Evolutionary conservation across 2,797 vertebrate genomes (phyloP).

Genomic region (Passerculus sandwichensis): DNA sequence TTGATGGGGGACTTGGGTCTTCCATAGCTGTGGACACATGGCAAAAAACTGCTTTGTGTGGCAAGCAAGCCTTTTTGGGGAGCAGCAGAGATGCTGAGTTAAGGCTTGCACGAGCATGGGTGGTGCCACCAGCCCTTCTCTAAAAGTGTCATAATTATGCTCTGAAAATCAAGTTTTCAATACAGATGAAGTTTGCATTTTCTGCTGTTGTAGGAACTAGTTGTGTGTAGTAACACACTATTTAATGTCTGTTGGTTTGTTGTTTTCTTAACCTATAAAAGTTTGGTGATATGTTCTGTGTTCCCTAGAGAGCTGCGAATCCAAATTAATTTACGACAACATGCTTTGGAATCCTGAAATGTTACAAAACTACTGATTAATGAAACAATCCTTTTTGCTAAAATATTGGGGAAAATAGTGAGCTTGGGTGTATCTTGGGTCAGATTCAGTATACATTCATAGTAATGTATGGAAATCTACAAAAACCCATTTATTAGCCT

Average conservation of each 20-base stretch:
- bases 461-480: background rate
- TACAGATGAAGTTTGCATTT: background rate
- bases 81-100: too few relatives aligned
- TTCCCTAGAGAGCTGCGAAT: background rate
- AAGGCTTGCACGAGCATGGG: fast-evolving
- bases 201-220: background rate
- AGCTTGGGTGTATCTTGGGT: background rate
- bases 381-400: background rate
- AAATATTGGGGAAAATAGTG: background rate
- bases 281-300: background rate
- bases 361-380: background rate
- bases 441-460: background rate
- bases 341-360: background rate
- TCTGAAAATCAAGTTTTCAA: background rate
- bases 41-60: background rate
- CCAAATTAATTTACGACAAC: background rate
- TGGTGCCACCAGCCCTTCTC: background rate
- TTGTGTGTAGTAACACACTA: background rate
- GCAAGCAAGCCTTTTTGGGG: background rate
- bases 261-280: background rate
- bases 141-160: background rate
- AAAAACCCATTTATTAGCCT: background rate
- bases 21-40: background rate
- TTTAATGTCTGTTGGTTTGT: background rate
- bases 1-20: background rate